These are phyloP conservation scores for Ceratotherium simum DNA, from an alignment of 2,113 vertebrate species.

Conservation along the genomic window DNA sequence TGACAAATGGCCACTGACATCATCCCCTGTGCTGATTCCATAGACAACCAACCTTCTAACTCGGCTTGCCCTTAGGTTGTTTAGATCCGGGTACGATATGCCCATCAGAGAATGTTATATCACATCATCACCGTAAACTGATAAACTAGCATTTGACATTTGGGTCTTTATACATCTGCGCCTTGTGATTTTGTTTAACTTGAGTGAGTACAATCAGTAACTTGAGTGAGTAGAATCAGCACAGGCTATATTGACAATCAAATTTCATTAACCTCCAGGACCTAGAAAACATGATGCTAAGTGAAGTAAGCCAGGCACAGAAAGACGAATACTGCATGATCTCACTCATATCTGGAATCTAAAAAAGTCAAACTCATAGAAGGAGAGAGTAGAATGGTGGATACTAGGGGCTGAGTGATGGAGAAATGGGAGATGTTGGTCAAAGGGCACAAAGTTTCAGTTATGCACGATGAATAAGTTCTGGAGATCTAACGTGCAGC, in stretches of 20 bases:
- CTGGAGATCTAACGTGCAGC: neutral
- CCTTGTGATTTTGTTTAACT: neutral
- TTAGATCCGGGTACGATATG: neutral
- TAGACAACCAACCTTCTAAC: neutral
- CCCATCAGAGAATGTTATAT: neutral
- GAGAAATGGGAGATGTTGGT: neutral
- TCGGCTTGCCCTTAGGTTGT: neutral
- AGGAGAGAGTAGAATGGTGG: neutral
- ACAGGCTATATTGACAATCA: neutral
- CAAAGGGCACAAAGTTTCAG: neutral
- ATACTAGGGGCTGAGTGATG: neutral
- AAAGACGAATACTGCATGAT: neutral
- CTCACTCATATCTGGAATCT: neutral
- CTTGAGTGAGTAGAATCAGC: neutral
- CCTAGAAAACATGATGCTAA: neutral
- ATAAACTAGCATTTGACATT: neutral
- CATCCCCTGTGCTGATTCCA: neutral
- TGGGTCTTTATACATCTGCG: neutral
- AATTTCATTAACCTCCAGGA: neutral
- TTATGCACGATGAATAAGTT: neutral
- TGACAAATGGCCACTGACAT: neutral
- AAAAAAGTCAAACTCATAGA: neutral
- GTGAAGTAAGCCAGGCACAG: neutral
- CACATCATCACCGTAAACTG: neutral
- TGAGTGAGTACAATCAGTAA: neutral